These are phyloP conservation scores for Deroplatys truncata DNA, from an alignment of 2,888 invertebrate species.

Conservation along the genomic window DNA sequence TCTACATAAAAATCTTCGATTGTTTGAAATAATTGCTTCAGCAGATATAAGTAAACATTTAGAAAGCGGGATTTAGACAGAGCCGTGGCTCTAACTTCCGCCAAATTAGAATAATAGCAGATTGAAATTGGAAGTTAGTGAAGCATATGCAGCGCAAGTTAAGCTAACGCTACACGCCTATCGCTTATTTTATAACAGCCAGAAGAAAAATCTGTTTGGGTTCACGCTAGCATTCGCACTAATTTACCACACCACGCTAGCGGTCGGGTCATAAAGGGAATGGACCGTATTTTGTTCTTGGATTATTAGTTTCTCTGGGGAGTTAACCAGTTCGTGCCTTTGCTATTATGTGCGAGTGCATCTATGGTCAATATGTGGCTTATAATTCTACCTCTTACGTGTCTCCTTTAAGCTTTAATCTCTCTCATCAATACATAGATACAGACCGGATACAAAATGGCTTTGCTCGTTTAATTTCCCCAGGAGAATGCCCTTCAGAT, in stretches of 20 bases:
- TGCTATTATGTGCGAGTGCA: too few relatives aligned
- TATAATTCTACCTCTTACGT: background rate
- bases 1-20: too few relatives aligned
- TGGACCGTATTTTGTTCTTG: background rate
- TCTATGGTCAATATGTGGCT: background rate
- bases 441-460: background rate
- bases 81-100: too few relatives aligned
- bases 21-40: too few relatives aligned
- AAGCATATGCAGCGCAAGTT: too few relatives aligned
- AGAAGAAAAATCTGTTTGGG: background rate
- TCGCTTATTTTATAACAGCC: background rate
- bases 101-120: too few relatives aligned
- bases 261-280: background rate
- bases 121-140: too few relatives aligned
- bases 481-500: background rate
- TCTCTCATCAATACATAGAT: background rate
- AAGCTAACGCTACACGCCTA: too few relatives aligned
- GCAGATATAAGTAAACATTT: too few relatives aligned
- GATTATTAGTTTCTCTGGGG: background rate
- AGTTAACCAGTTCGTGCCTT: background rate
- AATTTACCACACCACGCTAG: background rate
- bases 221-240: background rate
- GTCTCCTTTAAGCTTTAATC: background rate
- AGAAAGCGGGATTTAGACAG: too few relatives aligned
- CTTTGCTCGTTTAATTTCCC: background rate